Percentiles rank a stretch among this genome's conserved stretches.
Conservation (phyloP, 30 jellyfish, hydroid and myxozoan genomes). For the Turritopsis rubra region DNA sequence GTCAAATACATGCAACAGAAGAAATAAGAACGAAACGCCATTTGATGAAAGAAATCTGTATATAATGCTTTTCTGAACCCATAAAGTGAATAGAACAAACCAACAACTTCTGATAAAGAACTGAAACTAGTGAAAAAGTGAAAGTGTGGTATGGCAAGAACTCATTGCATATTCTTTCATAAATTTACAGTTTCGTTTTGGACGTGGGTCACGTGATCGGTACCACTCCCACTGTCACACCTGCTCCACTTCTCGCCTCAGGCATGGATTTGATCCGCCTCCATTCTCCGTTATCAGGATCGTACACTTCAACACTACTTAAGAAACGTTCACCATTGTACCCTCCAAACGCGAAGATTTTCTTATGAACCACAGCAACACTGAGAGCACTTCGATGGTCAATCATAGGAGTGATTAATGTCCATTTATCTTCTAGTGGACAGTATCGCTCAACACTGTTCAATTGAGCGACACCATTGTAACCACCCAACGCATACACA, state of each 20-base stretch:
- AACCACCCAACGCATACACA: slow-evolving; percentile 92
- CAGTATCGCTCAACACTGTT: slow-evolving; percentile 90
- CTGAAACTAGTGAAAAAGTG: no score
- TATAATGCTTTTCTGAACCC: no score
- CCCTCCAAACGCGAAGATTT: slow-evolving; percentile 82
- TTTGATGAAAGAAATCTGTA: no score
- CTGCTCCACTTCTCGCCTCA: slow-evolving; percentile 87
- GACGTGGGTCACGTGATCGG: slow-evolving; percentile 32
- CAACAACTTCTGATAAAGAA: no score
- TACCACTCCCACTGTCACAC: slow-evolving; percentile 80
- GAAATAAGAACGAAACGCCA: no score
- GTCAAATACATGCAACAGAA: not conserved
- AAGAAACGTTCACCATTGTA: slow-evolving; percentile 79
- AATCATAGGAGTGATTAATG: slow-evolving; percentile 73
- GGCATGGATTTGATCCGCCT: slow-evolving; percentile 43
- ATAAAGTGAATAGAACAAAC: no score
- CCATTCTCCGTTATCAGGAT: slow-evolving; percentile 54
- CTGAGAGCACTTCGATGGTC: slow-evolving; percentile 83
- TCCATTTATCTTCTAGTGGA: slow-evolving; percentile 69
- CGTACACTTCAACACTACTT: slow-evolving; percentile 62
- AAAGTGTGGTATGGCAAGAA: no score
- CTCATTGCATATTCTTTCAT: no score
- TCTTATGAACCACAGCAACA: slow-evolving; percentile 59
- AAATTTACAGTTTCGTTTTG: no score
- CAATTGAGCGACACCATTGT: slow-evolving; percentile 89